Conservation (phyloP, 2,113 vertebrate genomes). For the Pteronura brasiliensis region DNA sequence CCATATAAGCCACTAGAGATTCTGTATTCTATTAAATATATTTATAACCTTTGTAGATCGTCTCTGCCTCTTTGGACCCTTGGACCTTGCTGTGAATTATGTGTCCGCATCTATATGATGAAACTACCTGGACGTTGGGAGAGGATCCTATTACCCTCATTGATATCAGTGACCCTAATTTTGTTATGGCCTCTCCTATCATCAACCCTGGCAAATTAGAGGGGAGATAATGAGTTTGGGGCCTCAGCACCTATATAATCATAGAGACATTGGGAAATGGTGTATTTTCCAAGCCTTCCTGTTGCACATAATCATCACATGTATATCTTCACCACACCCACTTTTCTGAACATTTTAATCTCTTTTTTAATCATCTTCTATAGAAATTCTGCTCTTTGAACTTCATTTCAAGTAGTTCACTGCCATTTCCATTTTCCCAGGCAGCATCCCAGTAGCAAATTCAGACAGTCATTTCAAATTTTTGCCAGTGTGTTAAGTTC, state of each 20-base stretch:
- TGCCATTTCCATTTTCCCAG: not conserved
- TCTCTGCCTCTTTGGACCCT: not conserved
- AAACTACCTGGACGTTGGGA: not conserved
- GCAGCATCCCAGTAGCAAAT: not conserved
- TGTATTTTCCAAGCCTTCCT: not conserved
- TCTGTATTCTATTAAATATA: not conserved
- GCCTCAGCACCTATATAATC: not conserved
- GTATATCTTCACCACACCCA: not conserved
- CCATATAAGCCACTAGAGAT: not conserved
- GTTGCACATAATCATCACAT: not conserved
- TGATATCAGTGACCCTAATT: not conserved
- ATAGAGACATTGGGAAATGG: no score
- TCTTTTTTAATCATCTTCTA: not conserved
- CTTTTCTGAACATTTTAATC: not conserved
- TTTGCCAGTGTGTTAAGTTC: not conserved
- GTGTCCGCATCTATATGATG: not conserved
- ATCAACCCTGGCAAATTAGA: not conserved
- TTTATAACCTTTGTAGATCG: not conserved
- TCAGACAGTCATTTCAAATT: not conserved
- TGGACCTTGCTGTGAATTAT: not conserved
- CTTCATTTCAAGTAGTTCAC: not conserved
- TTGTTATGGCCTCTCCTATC: not conserved
- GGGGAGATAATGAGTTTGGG: not conserved
- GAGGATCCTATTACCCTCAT: not conserved
- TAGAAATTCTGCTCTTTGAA: not conserved